Conservation (phyloP, 2,797 vertebrate genomes). For the Crenuchus spilurus region DNA sequence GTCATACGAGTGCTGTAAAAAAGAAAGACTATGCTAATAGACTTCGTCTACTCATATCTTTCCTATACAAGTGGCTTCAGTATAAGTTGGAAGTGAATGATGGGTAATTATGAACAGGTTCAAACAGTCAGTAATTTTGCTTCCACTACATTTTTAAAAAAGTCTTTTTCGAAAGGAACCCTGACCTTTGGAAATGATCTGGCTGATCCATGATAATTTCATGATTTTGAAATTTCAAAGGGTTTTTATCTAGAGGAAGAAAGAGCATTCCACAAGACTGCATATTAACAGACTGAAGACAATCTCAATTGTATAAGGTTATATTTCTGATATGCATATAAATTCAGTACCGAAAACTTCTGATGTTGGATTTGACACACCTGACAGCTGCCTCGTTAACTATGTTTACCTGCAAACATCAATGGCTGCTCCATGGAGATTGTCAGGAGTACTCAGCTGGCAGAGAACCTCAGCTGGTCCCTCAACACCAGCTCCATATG, state of each 20-base stretch:
- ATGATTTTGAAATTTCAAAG: neutral
- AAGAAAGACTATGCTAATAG: neutral
- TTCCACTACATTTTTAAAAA: neutral
- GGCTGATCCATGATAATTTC: neutral
- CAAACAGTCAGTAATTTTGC: constrained; percentile 2
- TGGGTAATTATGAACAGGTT: constrained; percentile 15
- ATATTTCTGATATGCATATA: neutral
- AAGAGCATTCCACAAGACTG: neutral
- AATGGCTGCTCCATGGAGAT: too few relatives aligned
- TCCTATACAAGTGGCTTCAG: neutral
- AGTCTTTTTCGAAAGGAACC: neutral
- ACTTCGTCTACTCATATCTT: neutral
- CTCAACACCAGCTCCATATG: too few relatives aligned
- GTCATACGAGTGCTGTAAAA: neutral
- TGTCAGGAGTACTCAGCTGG: too few relatives aligned
- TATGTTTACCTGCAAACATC: too few relatives aligned
- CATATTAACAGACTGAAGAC: neutral
- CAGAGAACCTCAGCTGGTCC: too few relatives aligned
- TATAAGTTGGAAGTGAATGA: neutral
- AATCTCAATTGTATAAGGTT: neutral
- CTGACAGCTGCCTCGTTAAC: too few relatives aligned
- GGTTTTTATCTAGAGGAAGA: neutral
- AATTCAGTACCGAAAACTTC: too few relatives aligned
- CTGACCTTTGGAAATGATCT: neutral
- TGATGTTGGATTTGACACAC: too few relatives aligned